These are phyloP conservation scores for Lacerta bilineata DNA, from an alignment of 2,797 vertebrate genomes.

Conservation along the genomic window DNA sequence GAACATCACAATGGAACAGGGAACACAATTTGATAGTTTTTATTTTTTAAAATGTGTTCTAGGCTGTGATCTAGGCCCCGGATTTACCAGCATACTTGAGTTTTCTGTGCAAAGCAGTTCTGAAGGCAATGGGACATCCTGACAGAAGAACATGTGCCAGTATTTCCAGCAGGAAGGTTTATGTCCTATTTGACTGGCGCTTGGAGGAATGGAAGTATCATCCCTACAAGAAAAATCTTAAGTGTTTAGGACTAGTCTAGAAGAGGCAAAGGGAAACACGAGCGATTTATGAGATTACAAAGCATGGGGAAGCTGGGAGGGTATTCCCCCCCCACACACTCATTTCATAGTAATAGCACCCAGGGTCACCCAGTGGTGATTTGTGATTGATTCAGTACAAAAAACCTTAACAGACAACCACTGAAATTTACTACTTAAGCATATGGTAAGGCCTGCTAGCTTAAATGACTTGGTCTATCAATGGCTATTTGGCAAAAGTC, in stretches of 20 bases:
- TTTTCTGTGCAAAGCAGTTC: background rate
- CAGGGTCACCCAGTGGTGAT: background rate
- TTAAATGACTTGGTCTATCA: slow-evolving; percentile 1
- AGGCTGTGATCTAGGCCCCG: background rate
- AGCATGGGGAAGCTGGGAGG: background rate
- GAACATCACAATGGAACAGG: background rate
- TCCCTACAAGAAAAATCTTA: background rate
- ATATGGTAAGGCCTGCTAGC: background rate
- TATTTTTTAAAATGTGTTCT: slow-evolving; percentile 5
- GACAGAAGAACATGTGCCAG: background rate
- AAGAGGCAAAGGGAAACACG: background rate
- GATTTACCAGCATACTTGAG: background rate
- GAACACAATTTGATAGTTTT: background rate
- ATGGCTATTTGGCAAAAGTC: background rate
- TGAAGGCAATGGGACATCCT: background rate
- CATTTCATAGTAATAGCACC: background rate
- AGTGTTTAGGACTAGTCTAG: background rate
- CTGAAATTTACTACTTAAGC: background rate
- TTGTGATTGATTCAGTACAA: background rate
- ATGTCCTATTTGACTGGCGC: background rate
- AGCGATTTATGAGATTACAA: background rate
- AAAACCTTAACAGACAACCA: background rate
- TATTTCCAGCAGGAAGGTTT: background rate
- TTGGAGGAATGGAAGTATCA: background rate
- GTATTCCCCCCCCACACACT: background rate